Conservation (phyloP, 2,113 vertebrate genomes). For the Ctenodactylus gundi region DNA sequence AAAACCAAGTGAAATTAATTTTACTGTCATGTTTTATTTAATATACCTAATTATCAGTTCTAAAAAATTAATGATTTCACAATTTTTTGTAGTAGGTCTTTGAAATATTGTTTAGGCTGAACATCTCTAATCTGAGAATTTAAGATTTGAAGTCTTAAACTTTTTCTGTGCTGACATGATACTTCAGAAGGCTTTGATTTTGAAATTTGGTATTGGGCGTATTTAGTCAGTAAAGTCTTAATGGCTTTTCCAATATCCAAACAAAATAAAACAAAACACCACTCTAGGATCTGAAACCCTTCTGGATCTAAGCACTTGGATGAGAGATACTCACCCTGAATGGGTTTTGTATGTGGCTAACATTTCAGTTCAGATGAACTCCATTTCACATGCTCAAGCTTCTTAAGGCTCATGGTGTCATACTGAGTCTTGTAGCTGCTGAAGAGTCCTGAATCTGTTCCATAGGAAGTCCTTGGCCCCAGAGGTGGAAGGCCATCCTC, state of each 20-base stretch:
- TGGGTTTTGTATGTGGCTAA: neutral
- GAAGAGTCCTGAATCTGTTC: neutral
- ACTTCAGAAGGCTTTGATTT: neutral
- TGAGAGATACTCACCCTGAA: neutral
- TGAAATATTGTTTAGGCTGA: neutral
- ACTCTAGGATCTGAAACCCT: neutral
- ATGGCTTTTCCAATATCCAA: neutral
- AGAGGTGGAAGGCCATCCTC: neutral
- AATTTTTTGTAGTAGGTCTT: neutral
- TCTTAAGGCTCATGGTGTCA: accelerated
- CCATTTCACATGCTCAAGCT: neutral
- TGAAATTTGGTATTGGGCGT: neutral
- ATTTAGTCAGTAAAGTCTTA: neutral
- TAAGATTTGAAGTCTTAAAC: neutral
- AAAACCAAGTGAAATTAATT: neutral
- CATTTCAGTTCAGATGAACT: neutral
- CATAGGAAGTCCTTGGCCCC: accelerated
- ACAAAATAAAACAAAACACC: no score
- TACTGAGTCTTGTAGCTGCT: neutral
- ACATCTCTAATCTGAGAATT: neutral
- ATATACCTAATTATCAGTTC: neutral
- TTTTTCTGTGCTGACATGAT: neutral
- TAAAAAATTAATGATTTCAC: neutral
- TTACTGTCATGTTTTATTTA: neutral
- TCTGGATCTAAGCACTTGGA: neutral